These are phyloP conservation scores for Lagria hirta DNA, from an alignment of 2,888 invertebrate genomes.

Conservation along the genomic window DNA sequence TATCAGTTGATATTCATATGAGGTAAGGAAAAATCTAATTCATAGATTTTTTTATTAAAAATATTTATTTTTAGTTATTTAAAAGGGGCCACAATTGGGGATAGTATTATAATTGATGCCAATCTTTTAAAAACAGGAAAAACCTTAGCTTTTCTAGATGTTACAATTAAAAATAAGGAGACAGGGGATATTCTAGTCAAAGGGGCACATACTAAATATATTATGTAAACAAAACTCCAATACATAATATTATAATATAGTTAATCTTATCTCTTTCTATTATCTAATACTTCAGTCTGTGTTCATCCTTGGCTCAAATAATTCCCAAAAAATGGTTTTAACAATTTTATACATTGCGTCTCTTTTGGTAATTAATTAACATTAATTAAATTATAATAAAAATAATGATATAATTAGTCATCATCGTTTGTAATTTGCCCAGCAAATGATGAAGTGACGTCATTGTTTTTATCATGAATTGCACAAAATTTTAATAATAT, in stretches of 20 bases:
- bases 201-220: slow-evolving; percentile 82
- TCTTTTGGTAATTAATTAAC: slow-evolving; percentile 3
- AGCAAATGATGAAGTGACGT: no score
- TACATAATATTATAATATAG: slow-evolving; percentile 1
- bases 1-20: slow-evolving; percentile 56
- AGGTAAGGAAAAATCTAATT: slow-evolving; percentile 4
- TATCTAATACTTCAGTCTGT: no score
- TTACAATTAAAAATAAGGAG: slow-evolving; percentile 74
- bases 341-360: slow-evolving; percentile 6
- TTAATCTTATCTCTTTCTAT: no score
- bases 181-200: slow-evolving; percentile 74
- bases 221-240: slow-evolving; percentile 22
- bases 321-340: slow-evolving; percentile 11
- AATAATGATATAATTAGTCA: no score
- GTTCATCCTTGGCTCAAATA: no score
- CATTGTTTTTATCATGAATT: no score
- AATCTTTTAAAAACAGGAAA: slow-evolving; percentile 74
- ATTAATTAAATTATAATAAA: slow-evolving; percentile 4
- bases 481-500: slow-evolving; percentile 4
- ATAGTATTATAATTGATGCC: slow-evolving; percentile 77
- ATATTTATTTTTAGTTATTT: slow-evolving; percentile 68
- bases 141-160: slow-evolving; percentile 79
- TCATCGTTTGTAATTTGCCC: no score
- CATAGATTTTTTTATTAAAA: slow-evolving; percentile 8
- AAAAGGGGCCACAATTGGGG: slow-evolving; percentile 74